Percentiles rank a stretch among this genome's conserved stretches.
These are phyloP conservation scores for Argyrosomus regius DNA, from an alignment of 2,797 vertebrate genomes.

Conservation along the genomic window DNA sequence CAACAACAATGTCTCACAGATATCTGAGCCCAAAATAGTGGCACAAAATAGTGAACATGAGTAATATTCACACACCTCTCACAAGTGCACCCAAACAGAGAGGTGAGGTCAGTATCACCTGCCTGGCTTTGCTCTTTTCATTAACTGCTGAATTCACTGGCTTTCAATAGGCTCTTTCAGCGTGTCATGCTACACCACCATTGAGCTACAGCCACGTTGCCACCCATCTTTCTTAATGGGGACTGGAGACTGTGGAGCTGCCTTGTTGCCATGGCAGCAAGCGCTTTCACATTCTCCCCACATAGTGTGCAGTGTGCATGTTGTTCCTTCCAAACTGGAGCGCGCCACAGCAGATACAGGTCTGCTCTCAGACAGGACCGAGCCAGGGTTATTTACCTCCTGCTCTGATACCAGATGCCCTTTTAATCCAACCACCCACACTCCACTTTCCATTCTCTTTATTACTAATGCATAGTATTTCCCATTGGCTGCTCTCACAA, in stretches of 20 bases:
- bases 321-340: slow-evolving; percentile 69
- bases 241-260: slow-evolving; percentile 82
- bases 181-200: slow-evolving; percentile 80
- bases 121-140: slow-evolving; percentile 67
- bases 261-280: slow-evolving; percentile 88
- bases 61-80: slow-evolving; percentile 24
- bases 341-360: slow-evolving; percentile 67
- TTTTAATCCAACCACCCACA: slow-evolving; percentile 56
- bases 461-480: slow-evolving; percentile 50
- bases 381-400: slow-evolving; percentile 67
- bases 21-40: neutral
- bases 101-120: slow-evolving; percentile 67
- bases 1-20: neutral
- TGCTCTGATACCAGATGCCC: slow-evolving; percentile 62
- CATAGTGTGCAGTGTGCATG: slow-evolving; percentile 78
- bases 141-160: slow-evolving; percentile 75
- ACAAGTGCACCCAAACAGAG: slow-evolving; percentile 13
- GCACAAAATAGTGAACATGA: slow-evolving; percentile 27
- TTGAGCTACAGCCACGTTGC: slow-evolving; percentile 77
- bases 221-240: slow-evolving; percentile 84
- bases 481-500: slow-evolving; percentile 23
- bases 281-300: slow-evolving; percentile 85
- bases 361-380: slow-evolving; percentile 67
- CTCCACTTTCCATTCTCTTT: slow-evolving; percentile 35
- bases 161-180: slow-evolving; percentile 83